Evolutionary conservation across 2,113 vertebrate genomes (phyloP).

Genomic region (Galemys pyrenaicus): DNA sequence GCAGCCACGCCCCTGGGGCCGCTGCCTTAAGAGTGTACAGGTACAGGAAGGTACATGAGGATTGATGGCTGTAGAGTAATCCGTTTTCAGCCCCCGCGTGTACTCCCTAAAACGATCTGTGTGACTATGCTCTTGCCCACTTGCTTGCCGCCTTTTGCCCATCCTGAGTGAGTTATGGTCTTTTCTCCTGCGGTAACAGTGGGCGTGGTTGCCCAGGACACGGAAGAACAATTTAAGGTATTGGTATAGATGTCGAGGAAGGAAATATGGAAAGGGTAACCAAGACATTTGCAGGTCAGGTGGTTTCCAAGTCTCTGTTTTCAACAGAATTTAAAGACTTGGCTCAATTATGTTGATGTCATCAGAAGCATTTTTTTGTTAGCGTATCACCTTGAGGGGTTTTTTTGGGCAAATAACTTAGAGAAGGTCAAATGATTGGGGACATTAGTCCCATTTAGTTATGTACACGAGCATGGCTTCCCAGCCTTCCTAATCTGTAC

Average conservation of each 20-base stretch:
- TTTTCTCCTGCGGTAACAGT: not conserved
- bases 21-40: not conserved
- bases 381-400: not conserved
- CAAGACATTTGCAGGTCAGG: not conserved
- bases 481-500: not conserved
- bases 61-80: not conserved
- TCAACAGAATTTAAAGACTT: not conserved
- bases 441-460: not conserved
- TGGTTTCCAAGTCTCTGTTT: not conserved
- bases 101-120: not conserved
- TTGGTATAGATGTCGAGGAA: not conserved
- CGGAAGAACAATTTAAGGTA: not conserved
- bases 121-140: not conserved
- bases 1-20: not conserved
- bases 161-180: not conserved
- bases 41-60: not conserved
- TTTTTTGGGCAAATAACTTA: not conserved
- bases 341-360: not conserved
- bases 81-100: not conserved
- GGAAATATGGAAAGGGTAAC: not conserved
- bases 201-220: not conserved
- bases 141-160: not conserved
- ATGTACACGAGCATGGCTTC: not conserved
- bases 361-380: not conserved
- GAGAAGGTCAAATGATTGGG: not conserved